phyloP scores from a whole-genome alignment of 2,113 vertebrate species.

The Sminthopsis crassicaudata region DNA sequence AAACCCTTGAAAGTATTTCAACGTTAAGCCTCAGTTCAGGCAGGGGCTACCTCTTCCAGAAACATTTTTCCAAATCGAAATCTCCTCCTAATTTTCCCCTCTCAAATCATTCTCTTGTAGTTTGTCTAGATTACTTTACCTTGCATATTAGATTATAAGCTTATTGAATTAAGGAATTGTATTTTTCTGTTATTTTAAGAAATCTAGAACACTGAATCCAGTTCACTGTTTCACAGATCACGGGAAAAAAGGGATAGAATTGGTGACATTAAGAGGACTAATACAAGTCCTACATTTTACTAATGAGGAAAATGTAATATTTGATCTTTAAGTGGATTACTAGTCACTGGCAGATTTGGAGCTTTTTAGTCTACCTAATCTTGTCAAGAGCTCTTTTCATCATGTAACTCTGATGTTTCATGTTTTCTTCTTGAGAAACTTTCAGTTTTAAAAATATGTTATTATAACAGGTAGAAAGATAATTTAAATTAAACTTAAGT shows the following conservation, averaged over 20 bases:
- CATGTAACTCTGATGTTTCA: not conserved
- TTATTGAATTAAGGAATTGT: too few species aligned
- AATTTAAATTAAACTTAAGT: not conserved
- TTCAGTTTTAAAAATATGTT: too few species aligned
- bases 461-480: not conserved
- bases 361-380: not conserved
- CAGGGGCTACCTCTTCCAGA: not conserved
- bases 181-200: not conserved
- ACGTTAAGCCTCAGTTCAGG: not conserved
- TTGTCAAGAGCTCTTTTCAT: not conserved
- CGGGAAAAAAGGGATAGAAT: not conserved
- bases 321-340: not conserved
- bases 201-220: not conserved
- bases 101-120: not conserved
- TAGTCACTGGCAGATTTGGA: not conserved
- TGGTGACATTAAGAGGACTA: not conserved
- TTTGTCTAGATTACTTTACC: not conserved
- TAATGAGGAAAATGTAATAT: not conserved
- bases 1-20: not conserved
- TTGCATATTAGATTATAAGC: too few species aligned
- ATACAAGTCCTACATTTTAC: not conserved
- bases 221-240: not conserved
- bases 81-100: not conserved
- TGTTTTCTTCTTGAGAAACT: too few species aligned
- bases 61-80: too few species aligned